Evolutionary conservation across 2,113 vertebrate species (phyloP).

Genomic region (Xenus cinereus): DNA sequence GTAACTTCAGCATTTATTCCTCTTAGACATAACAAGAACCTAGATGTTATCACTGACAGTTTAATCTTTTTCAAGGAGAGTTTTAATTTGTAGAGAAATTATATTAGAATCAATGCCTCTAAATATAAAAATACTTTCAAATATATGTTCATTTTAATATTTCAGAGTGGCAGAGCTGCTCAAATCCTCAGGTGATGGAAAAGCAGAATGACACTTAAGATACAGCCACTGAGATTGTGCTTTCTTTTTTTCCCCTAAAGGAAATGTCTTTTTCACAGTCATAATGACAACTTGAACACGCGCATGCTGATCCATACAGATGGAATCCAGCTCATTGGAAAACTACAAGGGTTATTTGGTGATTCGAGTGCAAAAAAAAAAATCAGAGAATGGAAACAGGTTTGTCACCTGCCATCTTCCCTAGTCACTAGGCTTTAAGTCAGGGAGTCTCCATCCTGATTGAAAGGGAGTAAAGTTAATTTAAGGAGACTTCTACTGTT

Average conservation of each 20-base stretch:
- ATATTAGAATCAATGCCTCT: slow-evolving; percentile 38
- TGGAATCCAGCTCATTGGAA: background rate
- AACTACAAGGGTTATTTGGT: background rate
- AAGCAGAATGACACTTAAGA: slow-evolving; percentile 15
- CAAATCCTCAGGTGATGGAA: slow-evolving; percentile 33
- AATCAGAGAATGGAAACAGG: background rate
- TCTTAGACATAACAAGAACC: slow-evolving; percentile 59
- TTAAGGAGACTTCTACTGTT: background rate
- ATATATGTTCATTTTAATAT: slow-evolving; percentile 41
- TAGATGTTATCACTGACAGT: slow-evolving; percentile 60
- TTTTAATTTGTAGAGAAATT: slow-evolving; percentile 64
- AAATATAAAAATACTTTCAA: slow-evolving; percentile 58
- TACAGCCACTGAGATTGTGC: background rate
- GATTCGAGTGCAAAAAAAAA: background rate
- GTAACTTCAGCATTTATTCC: slow-evolving; percentile 64
- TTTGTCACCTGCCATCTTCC: background rate
- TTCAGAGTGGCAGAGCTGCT: background rate
- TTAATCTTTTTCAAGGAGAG: slow-evolving; percentile 60
- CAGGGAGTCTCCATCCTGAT: background rate
- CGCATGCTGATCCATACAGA: background rate
- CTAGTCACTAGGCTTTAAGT: background rate
- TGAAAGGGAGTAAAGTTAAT: background rate
- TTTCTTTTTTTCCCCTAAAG: background rate
- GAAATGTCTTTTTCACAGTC: background rate
- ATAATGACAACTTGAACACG: fast-evolving